Conservation (phyloP, 2,888 invertebrate species). For the Andrena minutula region DNA sequence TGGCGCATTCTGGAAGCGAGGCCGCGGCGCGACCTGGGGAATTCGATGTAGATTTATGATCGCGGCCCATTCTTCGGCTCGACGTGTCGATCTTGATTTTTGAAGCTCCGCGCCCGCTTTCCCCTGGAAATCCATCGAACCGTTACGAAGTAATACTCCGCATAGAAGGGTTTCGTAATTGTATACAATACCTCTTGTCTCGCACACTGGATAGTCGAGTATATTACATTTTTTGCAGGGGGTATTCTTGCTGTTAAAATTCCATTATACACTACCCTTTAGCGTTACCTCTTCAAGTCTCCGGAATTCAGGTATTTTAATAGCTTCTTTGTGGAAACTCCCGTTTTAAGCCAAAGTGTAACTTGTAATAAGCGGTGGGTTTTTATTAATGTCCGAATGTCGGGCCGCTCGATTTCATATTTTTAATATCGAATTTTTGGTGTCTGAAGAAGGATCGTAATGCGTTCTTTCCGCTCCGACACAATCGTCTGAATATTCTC, state of each 20-base stretch:
- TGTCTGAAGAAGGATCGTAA: too few species aligned
- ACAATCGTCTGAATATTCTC: background rate
- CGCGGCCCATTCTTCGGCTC: background rate
- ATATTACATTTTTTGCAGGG: background rate
- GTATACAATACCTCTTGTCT: too few species aligned
- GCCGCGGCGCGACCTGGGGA: slow-evolving; percentile 15
- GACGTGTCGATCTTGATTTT: background rate
- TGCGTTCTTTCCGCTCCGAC: too few species aligned
- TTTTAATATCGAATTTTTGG: too few species aligned
- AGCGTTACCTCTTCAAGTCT: background rate
- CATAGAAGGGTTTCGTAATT: too few species aligned
- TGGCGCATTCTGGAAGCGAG: slow-evolving; percentile 2
- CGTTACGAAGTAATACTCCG: too few species aligned
- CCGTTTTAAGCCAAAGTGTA: background rate
- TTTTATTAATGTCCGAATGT: background rate
- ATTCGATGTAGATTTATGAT: slow-evolving; percentile 40
- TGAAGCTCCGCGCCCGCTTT: too few species aligned
- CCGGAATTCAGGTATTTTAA: background rate
- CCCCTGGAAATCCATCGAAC: too few species aligned
- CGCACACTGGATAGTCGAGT: too few species aligned
- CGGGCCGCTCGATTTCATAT: background rate
- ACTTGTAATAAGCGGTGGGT: background rate
- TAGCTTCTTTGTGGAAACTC: background rate
- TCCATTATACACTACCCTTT: background rate
- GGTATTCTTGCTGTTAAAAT: background rate